phyloP scores from a whole-genome alignment of 2,797 vertebrate species.

The Amblyraja radiata region DNA sequence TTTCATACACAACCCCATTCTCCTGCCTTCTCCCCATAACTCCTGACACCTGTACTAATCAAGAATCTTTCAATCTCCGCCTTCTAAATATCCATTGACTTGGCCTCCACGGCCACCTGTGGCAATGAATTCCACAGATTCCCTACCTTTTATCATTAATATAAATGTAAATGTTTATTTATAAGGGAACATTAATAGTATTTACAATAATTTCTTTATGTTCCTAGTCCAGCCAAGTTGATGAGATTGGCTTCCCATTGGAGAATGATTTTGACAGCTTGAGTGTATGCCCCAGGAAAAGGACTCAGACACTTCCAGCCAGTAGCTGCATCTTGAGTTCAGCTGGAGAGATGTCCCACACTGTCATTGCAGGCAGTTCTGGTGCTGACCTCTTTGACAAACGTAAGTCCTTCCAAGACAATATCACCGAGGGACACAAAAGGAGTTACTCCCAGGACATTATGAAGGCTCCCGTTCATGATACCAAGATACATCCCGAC shows the following conservation, averaged over 20 bases:
- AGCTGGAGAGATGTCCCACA: conserved; percentile 45
- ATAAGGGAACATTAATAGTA: background rate
- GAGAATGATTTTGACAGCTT: conserved; percentile 46
- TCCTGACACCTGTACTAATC: no score
- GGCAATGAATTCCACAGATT: no score
- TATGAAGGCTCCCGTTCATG: conserved; percentile 57
- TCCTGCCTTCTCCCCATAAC: no score
- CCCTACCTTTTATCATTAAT: no score
- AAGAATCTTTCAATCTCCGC: no score
- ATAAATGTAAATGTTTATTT: background rate
- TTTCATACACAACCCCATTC: no score
- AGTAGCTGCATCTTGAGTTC: conserved; percentile 58
- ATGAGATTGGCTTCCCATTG: background rate
- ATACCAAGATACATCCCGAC: conserved; percentile 39
- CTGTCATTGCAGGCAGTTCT: conserved; percentile 45
- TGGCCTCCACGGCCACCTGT: no score
- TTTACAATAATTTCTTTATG: background rate
- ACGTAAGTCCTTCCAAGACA: conserved; percentile 39
- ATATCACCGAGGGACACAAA: conserved; percentile 50
- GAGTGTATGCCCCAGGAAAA: conserved; percentile 67
- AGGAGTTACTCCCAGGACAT: conserved; percentile 80
- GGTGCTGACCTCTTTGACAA: conserved; percentile 51
- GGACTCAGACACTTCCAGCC: conserved; percentile 85
- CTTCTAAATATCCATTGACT: no score
- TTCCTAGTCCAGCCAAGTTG: background rate